phyloP scores from a whole-genome alignment of 2,797 vertebrate species.

The Liasis olivaceus region DNA sequence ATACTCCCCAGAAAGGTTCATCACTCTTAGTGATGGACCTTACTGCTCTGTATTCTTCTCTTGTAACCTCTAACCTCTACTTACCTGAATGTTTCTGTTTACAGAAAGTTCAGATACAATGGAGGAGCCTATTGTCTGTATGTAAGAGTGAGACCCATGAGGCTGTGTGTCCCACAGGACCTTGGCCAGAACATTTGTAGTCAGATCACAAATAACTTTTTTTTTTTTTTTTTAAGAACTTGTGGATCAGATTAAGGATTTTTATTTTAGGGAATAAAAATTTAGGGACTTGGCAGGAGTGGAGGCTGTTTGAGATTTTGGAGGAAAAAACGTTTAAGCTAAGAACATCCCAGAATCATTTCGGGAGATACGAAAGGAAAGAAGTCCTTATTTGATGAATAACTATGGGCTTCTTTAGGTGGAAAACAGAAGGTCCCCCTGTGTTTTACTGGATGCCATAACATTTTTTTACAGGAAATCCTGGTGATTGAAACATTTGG shows the following conservation, averaged over 20 bases:
- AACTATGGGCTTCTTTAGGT: not conserved
- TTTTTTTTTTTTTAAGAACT: not conserved
- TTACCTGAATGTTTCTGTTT: not conserved
- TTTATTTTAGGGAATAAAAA: not conserved
- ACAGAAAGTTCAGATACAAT: not conserved
- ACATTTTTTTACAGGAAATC: not conserved
- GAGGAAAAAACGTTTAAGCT: not conserved
- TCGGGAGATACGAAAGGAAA: not conserved
- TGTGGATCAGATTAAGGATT: not conserved
- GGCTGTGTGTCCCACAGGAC: not conserved
- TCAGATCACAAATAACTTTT: not conserved
- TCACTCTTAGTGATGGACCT: not conserved
- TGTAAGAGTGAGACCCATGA: not conserved
- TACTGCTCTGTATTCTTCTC: not conserved
- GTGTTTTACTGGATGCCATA: not conserved
- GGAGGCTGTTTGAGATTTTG: not conserved
- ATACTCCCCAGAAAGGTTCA: not conserved
- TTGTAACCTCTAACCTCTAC: not conserved
- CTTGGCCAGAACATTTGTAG: not conserved
- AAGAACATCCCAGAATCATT: not conserved
- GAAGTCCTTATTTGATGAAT: not conserved
- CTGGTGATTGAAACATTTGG: slow-evolving; percentile 50
- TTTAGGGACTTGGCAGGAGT: not conserved
- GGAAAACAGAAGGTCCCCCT: not conserved
- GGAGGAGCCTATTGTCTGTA: not conserved